Evolutionary conservation across 1,140 invertebrate genomes (phyloP).

Genomic region (Subanguina moxae): DNA sequence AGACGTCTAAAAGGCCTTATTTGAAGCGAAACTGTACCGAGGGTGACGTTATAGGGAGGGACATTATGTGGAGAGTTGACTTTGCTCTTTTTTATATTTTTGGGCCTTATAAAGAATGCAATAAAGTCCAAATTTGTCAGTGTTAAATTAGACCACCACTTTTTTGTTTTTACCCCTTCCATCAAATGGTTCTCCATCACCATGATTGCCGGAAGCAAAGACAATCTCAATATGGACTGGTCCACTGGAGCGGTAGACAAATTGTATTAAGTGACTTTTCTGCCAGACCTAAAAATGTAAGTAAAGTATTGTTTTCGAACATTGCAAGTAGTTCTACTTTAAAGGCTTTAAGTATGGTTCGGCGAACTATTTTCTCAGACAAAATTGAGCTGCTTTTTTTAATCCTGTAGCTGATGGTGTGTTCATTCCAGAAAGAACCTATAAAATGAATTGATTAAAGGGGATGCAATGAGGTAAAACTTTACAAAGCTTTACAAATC

Average conservation of each 20-base stretch:
- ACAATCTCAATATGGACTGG: background rate
- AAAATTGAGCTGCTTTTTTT: background rate
- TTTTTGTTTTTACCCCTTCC: background rate
- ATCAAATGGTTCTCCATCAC: background rate
- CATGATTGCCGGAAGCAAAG: background rate
- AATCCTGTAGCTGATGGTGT: background rate
- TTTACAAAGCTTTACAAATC: too few species aligned
- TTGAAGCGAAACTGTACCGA: too few species aligned
- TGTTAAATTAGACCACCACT: too few species aligned
- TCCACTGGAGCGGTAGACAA: background rate
- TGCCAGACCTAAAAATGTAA: constrained; percentile 1
- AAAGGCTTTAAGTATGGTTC: background rate
- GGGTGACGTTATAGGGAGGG: too few species aligned
- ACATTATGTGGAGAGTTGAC: too few species aligned
- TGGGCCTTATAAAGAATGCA: too few species aligned
- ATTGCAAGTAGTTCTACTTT: background rate
- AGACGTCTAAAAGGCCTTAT: too few species aligned
- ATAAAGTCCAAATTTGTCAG: too few species aligned
- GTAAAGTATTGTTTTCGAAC: background rate
- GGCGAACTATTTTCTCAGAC: background rate
- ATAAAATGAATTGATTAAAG: background rate
- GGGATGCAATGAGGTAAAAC: too few species aligned
- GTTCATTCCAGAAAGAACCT: background rate
- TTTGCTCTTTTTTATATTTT: too few species aligned
- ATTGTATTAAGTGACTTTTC: background rate